These are phyloP conservation scores for Julus scandinavius DNA, from an alignment of 2,888 invertebrate genomes.

Conservation along the genomic window DNA sequence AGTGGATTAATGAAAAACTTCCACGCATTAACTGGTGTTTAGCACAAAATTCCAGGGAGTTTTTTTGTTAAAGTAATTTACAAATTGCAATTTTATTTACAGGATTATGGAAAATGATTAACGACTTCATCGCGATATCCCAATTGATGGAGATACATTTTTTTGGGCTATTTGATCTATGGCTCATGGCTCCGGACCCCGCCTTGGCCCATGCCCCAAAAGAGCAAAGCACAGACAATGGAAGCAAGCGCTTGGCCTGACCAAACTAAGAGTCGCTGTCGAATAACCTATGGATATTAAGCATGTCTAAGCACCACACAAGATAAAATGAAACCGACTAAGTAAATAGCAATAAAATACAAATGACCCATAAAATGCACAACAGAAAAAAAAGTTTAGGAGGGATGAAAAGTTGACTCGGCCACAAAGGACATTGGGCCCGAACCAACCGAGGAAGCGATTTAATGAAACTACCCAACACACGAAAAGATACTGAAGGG, in stretches of 20 bases:
- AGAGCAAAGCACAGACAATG: constrained; percentile 16
- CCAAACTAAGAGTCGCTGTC: constrained; percentile 36
- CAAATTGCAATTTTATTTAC: too few relatives aligned
- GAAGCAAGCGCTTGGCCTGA: constrained; percentile 31
- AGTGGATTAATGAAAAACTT: too few relatives aligned
- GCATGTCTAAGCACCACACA: constrained; percentile 45
- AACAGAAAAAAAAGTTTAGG: constrained; percentile 27
- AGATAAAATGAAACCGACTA: constrained; percentile 46
- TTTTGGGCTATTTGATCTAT: neutral
- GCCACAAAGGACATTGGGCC: neutral
- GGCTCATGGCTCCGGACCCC: neutral
- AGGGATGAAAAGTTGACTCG: neutral
- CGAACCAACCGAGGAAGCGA: constrained; percentile 35
- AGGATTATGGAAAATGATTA: neutral
- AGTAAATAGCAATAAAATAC: constrained; percentile 44
- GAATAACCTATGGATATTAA: constrained; percentile 14
- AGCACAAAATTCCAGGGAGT: too few relatives aligned
- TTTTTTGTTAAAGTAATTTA: too few relatives aligned
- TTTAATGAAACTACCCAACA: constrained; percentile 29
- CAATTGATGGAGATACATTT: neutral
- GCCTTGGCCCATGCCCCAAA: neutral
- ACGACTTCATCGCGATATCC: neutral
- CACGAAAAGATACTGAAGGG: constrained; percentile 39
- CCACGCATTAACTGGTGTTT: too few relatives aligned
- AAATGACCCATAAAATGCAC: constrained; percentile 45